Conservation (phyloP, 2,888 invertebrate genomes). For the Timema podura region DNA sequence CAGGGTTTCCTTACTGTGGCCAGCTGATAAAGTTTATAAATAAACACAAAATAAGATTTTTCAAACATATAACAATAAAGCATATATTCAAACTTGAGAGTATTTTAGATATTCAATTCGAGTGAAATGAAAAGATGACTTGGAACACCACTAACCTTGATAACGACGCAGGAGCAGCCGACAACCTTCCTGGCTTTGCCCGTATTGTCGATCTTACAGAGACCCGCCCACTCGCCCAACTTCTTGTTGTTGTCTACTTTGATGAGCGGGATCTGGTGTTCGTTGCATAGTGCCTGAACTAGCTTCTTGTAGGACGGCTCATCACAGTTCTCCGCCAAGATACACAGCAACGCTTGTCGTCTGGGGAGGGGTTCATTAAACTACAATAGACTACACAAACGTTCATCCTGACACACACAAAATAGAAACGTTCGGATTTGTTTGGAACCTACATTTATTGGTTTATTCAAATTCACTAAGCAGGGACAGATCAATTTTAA, state of each 20-base stretch:
- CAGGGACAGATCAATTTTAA: too few relatives aligned
- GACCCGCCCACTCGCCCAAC: conserved; percentile 98
- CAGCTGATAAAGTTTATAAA: too few relatives aligned
- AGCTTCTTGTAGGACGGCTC: conserved; percentile 97
- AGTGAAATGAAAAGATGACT: too few relatives aligned
- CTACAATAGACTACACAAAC: conserved; percentile 23
- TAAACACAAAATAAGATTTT: too few relatives aligned
- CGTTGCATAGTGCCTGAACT: conserved; percentile 95
- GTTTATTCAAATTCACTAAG: too few relatives aligned
- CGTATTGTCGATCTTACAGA: conserved; percentile 98
- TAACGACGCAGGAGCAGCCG: conserved; percentile 96
- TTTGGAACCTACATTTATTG: too few relatives aligned
- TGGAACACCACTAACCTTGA: conserved; percentile 83
- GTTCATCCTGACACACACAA: too few relatives aligned
- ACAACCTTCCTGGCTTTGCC: conserved; percentile 99
- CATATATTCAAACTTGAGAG: too few relatives aligned
- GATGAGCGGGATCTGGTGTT: conserved; percentile 95
- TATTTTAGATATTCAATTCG: too few relatives aligned
- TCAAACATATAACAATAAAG: too few relatives aligned
- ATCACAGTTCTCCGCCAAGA: conserved; percentile 97
- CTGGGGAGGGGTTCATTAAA: conserved; percentile 48
- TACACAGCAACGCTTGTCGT: conserved; percentile 93
- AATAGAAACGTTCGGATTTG: too few relatives aligned
- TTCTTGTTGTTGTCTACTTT: conserved; percentile 97
- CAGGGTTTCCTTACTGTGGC: too few relatives aligned